Evolutionary conservation across 2,888 invertebrate species (phyloP), one percentile per base, ranked within the genome.

Genomic region (Drosophila yooni): DNA sequence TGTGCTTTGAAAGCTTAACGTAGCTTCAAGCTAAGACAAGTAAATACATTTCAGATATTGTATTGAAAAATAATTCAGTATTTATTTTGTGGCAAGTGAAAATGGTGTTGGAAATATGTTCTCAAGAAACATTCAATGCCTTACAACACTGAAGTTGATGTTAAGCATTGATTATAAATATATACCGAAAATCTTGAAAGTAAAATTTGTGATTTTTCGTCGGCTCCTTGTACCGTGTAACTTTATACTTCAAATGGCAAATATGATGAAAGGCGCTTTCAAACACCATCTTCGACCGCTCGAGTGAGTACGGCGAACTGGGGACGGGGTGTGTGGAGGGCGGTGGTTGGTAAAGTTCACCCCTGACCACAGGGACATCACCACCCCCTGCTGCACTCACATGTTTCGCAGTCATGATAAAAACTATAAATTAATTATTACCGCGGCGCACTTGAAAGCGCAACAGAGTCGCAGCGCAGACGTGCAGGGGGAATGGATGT

Each of bases 391-490:
- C 69, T 67, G 78, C 68, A 79, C 78, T 78, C 87, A 82, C 84
- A 84, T 87, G 88, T 82, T 73, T 74, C 65, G 63, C 82, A 77
- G 84, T 83, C 82, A 82, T 82, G 91, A 92, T 91, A 91, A 92
- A 79, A 92, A 92, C 91, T 91, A 91, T 92, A 92, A 92, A 92
- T 92, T 92, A 92, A 92, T 92, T 92, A 92, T 89, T 90, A 82
- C 91, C 87, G 89, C 90, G 91, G 92, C 90, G 89, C 88, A 91
- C 85, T 91, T 89, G 82, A 88, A 89, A 89, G 88, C 74, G 76
- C 68, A 81, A 73, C 82, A 75, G 75, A 76, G 74, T 72, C 68
- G 74, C 81, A 64, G 59, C 36, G 54, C 48, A 66, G 31, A 27
- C n/a, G 51, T 15, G 29, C 52, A 54, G 33, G 50, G 27, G 4